These are phyloP conservation scores for Tachysurus vachellii DNA, from an alignment of 2,113 vertebrate genomes.

Conservation along the genomic window DNA sequence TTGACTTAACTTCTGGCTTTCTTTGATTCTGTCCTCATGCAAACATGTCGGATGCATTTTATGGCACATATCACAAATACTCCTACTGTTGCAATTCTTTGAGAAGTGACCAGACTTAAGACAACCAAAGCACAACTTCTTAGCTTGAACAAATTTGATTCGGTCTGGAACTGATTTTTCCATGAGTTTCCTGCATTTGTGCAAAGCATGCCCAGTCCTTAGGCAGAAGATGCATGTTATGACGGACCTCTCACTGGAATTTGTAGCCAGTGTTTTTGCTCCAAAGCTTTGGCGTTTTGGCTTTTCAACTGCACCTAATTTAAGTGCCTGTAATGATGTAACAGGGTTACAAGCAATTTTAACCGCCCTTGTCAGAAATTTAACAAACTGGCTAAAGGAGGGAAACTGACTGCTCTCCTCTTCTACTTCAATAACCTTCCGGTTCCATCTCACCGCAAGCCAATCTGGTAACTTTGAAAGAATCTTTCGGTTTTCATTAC, in stretches of 20 bases:
- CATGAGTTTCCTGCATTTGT: no score
- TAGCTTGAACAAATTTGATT: no score
- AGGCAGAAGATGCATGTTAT: no score
- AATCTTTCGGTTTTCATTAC: conserved; percentile 41
- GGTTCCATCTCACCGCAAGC: conserved; percentile 47
- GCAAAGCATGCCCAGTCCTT: no score
- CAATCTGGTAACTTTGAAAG: conserved; percentile 46
- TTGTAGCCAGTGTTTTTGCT: conserved; percentile 12
- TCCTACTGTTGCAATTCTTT: background rate
- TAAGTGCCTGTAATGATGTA: conserved; percentile 33
- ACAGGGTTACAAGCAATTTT: conserved; percentile 50
- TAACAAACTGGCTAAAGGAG: conserved; percentile 52
- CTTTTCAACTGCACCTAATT: conserved; percentile 14
- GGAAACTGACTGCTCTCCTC: conserved; percentile 33
- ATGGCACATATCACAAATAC: background rate
- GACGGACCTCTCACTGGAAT: background rate
- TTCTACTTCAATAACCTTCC: conserved; percentile 39
- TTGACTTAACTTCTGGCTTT: background rate
- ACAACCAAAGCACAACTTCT: conserved; percentile 4
- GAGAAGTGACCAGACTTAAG: no score
- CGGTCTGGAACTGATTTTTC: no score
- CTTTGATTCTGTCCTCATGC: background rate
- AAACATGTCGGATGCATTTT: background rate
- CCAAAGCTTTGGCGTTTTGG: background rate
- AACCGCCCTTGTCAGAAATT: conserved; percentile 41